phyloP scores from a whole-genome alignment of 1,140 invertebrate species.

The Colletes gigas region DNA sequence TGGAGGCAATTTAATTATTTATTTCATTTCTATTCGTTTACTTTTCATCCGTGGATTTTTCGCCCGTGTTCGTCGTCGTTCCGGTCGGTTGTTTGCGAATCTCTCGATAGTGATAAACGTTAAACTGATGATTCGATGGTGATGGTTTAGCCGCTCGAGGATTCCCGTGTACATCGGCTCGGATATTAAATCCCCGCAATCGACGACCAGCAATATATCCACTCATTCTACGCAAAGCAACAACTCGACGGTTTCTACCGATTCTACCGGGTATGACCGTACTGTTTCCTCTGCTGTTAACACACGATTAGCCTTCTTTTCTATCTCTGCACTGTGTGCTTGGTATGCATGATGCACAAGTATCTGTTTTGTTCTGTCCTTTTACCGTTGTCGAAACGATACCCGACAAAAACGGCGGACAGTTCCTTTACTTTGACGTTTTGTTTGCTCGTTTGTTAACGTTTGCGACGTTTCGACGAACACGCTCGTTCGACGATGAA shows the following conservation, averaged over 20 bases:
- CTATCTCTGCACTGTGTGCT: not conserved
- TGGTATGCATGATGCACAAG: not conserved
- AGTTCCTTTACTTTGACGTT: not conserved
- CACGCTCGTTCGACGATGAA: not conserved
- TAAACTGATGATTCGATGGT: constrained; percentile 61
- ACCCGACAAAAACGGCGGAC: not conserved
- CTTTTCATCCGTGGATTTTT: not conserved
- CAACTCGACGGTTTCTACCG: constrained; percentile 80
- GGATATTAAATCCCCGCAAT: constrained; percentile 79
- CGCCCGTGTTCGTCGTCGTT: not conserved
- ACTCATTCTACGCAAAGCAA: constrained; percentile 80
- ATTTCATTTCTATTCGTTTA: not conserved
- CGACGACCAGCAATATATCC: constrained; percentile 80
- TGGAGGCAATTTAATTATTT: constrained; percentile 1
- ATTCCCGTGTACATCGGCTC: constrained; percentile 81
- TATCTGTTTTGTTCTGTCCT: constrained; percentile 1
- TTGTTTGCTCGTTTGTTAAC: not conserved
- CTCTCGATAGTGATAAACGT: not conserved
- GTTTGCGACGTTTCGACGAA: not conserved
- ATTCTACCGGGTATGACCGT: constrained; percentile 80
- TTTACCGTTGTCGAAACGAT: not conserved
- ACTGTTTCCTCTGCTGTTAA: constrained; percentile 56
- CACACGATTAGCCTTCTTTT: constrained; percentile 15
- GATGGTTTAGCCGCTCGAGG: constrained; percentile 80
- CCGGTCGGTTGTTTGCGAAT: no score